These are phyloP conservation scores for Microtus ochrogaster DNA, from an alignment of 2,113 vertebrate genomes.

Conservation along the genomic window DNA sequence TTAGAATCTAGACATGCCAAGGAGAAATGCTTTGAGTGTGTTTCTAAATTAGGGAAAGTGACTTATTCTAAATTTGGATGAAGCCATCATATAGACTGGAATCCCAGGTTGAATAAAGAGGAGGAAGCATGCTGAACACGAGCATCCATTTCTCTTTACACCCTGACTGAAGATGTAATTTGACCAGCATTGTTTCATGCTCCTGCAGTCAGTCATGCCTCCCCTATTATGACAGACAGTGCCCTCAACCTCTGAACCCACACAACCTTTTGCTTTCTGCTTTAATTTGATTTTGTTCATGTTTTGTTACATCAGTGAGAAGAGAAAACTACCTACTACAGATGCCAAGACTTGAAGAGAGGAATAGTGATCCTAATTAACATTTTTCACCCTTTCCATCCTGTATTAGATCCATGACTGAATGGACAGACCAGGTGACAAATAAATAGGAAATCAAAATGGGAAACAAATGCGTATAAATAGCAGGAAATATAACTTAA, in stretches of 20 bases:
- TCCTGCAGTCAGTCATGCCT: not conserved
- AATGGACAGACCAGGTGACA: not conserved
- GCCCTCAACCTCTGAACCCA: not conserved
- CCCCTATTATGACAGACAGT: too few relatives aligned
- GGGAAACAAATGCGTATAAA: not conserved
- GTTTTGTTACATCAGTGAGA: not conserved
- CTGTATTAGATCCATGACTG: not conserved
- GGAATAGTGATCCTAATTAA: not conserved
- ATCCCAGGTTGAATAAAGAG: not conserved
- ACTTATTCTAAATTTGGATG: not conserved
- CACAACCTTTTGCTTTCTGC: not conserved
- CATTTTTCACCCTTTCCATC: not conserved
- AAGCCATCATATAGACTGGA: not conserved
- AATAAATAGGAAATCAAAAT: not conserved
- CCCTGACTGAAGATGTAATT: accelerated
- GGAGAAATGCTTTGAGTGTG: not conserved
- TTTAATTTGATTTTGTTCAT: not conserved
- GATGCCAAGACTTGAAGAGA: not conserved
- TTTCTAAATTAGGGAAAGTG: not conserved
- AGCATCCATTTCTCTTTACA: not conserved
- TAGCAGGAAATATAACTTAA: too few relatives aligned
- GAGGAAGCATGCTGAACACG: too few relatives aligned
- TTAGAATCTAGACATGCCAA: not conserved
- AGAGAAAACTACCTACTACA: not conserved
- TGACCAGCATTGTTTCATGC: not conserved